Conservation (phyloP, 2,888 invertebrate genomes). For the Coenonympha arcania region DNA sequence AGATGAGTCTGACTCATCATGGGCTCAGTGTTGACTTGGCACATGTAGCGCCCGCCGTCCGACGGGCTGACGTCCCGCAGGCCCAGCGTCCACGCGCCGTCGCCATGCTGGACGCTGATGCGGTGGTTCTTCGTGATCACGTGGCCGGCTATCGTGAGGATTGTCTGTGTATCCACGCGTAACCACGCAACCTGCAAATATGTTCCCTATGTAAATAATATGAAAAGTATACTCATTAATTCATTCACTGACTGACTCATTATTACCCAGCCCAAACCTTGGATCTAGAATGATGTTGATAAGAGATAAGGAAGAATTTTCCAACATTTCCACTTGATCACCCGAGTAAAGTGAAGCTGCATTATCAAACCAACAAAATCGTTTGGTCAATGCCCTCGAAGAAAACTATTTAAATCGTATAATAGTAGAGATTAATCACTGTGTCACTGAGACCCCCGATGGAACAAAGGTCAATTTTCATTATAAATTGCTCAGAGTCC, state of each 20-base stretch:
- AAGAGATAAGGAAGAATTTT: no score
- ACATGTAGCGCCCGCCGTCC: conserved; percentile 89
- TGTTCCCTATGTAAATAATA: no score
- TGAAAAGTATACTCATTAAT: no score
- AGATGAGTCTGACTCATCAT: conserved; percentile 70
- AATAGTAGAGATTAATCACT: conserved; percentile 6
- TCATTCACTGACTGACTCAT: no score
- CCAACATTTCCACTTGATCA: no score
- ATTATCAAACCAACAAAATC: no score
- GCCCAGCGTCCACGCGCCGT: conserved; percentile 87
- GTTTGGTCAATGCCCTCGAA: no score
- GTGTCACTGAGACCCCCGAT: neutral
- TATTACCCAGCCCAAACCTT: no score
- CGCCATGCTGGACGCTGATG: conserved; percentile 84
- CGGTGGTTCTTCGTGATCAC: conserved; percentile 93
- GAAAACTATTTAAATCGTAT: no score
- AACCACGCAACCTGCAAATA: conserved; percentile 89
- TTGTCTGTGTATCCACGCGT: conserved; percentile 91
- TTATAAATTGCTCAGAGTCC: conserved; percentile 5
- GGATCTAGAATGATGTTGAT: no score
- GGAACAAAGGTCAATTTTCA: conserved; percentile 5
- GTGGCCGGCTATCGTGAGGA: conserved; percentile 89
- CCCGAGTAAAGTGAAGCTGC: no score
- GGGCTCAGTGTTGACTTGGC: conserved; percentile 70
- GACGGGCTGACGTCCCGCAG: conserved; percentile 84